Conservation (phyloP, 2,113 vertebrate species). For the Ahaetulla prasina region DNA sequence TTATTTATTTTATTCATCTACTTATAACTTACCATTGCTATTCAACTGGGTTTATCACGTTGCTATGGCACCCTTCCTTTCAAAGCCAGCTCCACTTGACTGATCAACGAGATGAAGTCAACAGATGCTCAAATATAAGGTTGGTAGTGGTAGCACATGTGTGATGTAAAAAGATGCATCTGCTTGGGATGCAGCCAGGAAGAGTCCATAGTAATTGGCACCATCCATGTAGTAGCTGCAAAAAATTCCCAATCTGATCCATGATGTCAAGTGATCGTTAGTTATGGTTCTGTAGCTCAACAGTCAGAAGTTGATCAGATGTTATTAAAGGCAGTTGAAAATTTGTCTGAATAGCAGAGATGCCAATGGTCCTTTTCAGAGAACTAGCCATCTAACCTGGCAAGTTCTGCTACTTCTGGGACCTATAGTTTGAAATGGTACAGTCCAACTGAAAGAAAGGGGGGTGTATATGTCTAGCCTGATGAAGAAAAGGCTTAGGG, state of each 20-base stretch:
- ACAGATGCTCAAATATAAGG: not conserved
- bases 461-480: not conserved
- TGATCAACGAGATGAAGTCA: not conserved
- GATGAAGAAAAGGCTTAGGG: not conserved
- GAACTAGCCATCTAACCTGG: not conserved
- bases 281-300: not conserved
- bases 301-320: not conserved
- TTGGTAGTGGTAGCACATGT: not conserved
- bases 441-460: not conserved
- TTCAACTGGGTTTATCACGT: not conserved
- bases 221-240: not conserved
- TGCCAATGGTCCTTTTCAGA: not conserved
- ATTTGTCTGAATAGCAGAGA: not conserved
- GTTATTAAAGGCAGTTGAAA: not conserved
- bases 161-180: not conserved
- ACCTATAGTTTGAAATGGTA: not conserved
- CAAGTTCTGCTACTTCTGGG: not conserved
- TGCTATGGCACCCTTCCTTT: not conserved
- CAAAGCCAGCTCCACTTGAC: not conserved
- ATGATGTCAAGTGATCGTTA: not conserved
- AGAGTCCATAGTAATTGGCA: not conserved
- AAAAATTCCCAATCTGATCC: not conserved
- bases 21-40: not conserved
- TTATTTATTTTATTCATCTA: not conserved
- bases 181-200: not conserved